Base-by-base conservation (phyloP, 2,797 vertebrate species). In the Alfaro cultratus region DNA sequence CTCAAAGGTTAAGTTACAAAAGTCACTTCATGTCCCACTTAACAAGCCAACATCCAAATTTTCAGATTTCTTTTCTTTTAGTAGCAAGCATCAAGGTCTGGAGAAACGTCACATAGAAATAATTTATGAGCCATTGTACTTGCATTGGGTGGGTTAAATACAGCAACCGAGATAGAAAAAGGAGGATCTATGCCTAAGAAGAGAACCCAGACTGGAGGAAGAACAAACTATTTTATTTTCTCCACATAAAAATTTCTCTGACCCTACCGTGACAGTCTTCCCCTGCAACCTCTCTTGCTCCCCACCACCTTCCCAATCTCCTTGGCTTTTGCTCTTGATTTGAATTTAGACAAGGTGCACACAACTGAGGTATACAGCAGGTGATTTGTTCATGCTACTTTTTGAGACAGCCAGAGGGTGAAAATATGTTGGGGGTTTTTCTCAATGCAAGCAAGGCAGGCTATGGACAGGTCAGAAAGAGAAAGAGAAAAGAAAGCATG, bases 311-410 rank as follows among this genome's bases (percentile, higher is more conserved):
- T 75, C 87, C 83, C 84, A 87, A 88, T 85, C 83, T 83, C 77
- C 51, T 68, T 53, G 53, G 79, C 80, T 90, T 91, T 92, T 81
- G 88, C 77, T 89, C 78, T 89, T 87, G 89, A 93, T 93, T 91
- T 93, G 81, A 93, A 94, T 94, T 93, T 92, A 92, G 90, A 91
- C 88, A 87, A 85, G 86, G 86, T 77, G 81, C 51, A 84, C 85
- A 82, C 2, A 74, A 85, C 77, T 78, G 76, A 88, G 87, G 84
- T 89, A 89, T 92, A 78, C 91, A 91, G 91, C 85, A 43, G 90
- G 88, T 88, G 89, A 93, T 95, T 92, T 92, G 93, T 93, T 91
- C 93, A 91, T 23, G 7, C 88, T 90, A 87, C 86, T 91, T 92
- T 93, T 88, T 88, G 79, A 92, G 82, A 72, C 83, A 87, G 89